Conservation (phyloP, 2,113 vertebrate species). For the Diadophis punctatus region DNA sequence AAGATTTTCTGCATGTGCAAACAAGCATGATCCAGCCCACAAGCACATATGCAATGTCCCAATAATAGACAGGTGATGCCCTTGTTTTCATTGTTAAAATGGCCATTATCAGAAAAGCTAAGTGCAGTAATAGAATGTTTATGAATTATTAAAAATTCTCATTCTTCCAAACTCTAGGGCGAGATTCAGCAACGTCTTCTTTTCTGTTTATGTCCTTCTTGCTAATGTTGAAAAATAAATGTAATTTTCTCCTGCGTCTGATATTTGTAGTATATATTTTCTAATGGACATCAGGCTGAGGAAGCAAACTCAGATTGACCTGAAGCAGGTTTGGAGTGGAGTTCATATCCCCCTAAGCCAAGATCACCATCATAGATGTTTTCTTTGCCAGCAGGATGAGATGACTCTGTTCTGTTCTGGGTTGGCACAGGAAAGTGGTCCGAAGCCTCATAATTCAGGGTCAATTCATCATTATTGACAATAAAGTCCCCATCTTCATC, state of each 20-base stretch:
- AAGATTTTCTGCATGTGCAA: background rate
- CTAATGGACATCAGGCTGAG: background rate
- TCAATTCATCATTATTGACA: conserved; percentile 68
- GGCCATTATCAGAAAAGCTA: conserved; percentile 21
- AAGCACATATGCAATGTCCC: background rate
- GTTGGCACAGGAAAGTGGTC: conserved; percentile 11
- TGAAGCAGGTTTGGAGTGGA: conserved; percentile 53
- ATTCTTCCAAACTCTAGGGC: conserved; percentile 22
- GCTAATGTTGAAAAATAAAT: background rate
- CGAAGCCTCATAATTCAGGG: conserved; percentile 27
- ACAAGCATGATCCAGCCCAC: background rate
- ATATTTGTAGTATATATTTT: background rate
- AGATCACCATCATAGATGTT: conserved; percentile 73
- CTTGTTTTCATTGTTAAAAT: conserved; percentile 8
- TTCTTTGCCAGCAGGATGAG: conserved; percentile 52
- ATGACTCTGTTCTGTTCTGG: conserved; percentile 20
- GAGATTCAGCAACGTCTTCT: conserved; percentile 39
- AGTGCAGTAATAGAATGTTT: conserved; percentile 24
- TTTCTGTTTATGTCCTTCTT: conserved; percentile 23
- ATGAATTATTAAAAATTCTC: conserved; percentile 25
- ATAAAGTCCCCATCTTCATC: conserved; percentile 66
- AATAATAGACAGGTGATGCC: background rate
- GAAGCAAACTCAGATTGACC: conserved; percentile 43
- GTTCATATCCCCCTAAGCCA: conserved; percentile 66
- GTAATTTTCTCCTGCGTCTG: background rate